Evolutionary conservation across 2,113 vertebrate species (phyloP), one percentile per base, ranked within the genome.

Genomic region (Oryzias melastigma): DNA sequence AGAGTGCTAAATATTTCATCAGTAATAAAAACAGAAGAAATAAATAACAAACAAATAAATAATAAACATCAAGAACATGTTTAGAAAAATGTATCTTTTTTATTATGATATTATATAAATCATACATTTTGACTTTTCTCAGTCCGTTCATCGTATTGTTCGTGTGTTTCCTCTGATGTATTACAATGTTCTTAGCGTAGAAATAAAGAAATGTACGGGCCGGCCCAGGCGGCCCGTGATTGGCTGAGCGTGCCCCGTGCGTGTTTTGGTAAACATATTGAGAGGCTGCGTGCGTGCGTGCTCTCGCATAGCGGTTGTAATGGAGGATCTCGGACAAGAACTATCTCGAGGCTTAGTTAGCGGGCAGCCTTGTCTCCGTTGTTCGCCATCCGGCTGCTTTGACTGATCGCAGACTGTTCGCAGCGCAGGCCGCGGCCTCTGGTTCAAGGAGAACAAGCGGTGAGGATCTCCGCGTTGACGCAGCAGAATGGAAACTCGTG

Each of bases 261-360:
- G 86, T 86, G 66, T 67, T 81, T 82, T 80, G 85, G 83, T 87
- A 88, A 90, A 88, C 88, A 88, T 66, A 73, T 72, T 78, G 55
- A 14, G 62, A 22, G n/a, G 6, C 79, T 82, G 81, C 25, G 10
- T 35, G 35, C 35, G 35, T 49, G 20, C 72, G 63, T 84, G 79
- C 79, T 85, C 70, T 64, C 35, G 35, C 35, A 35, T 12, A 12
- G 20, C 47, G 14, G 58, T 10, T 75, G 65, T 82, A 88, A 84
- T 86, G 84, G 82, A 82, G 75, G 75, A 69, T 44, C 51, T 57
- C 59, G 40, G 27, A 60, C 52, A 27, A 27, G 25, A 49, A 24
- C 50, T 76, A 58, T 62, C 41, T 15, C 42, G 61, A 51, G 58
- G 52, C 19, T 71, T 52, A 59, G 74, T 67, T 75, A 78, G 54